Percentiles rank a stretch among this genome's conserved stretches.
These are phyloP conservation scores for Pocillopora damicornis DNA, from an alignment of 64 coral and sea anemone genomes.

Conservation along the genomic window DNA sequence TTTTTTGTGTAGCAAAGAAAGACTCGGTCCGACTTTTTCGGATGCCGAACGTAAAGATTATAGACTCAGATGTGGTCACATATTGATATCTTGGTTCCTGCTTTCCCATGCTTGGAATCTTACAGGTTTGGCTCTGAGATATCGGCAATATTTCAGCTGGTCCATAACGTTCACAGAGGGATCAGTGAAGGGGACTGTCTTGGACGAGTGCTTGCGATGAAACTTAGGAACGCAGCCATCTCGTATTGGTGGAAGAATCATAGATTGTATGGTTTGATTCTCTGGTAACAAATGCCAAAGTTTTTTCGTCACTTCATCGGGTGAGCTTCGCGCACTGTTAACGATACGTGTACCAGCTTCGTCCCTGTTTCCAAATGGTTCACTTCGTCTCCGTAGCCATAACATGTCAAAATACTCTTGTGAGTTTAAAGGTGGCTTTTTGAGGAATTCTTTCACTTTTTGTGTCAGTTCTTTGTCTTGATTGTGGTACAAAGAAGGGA, in stretches of 20 bases:
- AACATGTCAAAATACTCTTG: conserved; percentile 34
- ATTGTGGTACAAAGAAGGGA: conserved; percentile 24
- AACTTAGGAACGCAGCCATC: conserved; percentile 11
- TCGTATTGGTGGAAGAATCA: conserved; percentile 37
- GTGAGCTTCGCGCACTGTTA: conserved; percentile 2
- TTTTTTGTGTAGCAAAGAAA: too few relatives aligned
- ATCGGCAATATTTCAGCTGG: conserved; percentile 30
- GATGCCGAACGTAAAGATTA: neutral
- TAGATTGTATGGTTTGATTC: conserved; percentile 24
- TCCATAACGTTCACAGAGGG: conserved; percentile 2
- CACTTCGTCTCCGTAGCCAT: conserved; percentile 3
- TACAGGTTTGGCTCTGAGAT: conserved; percentile 1
- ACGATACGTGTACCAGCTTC: neutral
- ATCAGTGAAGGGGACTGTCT: neutral
- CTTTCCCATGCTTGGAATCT: conserved; percentile 3
- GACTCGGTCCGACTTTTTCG: too few relatives aligned
- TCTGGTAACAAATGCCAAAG: conserved; percentile 11
- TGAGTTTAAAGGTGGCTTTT: conserved; percentile 29
- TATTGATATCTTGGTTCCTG: neutral
- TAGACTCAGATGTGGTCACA: neutral
- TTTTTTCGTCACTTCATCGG: conserved; percentile 15
- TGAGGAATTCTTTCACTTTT: conserved; percentile 41
- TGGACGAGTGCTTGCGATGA: neutral
- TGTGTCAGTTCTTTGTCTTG: conserved; percentile 16
- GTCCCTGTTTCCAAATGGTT: neutral